phyloP scores from a whole-genome alignment of 2,797 vertebrate genomes.

The Mycteria americana region DNA sequence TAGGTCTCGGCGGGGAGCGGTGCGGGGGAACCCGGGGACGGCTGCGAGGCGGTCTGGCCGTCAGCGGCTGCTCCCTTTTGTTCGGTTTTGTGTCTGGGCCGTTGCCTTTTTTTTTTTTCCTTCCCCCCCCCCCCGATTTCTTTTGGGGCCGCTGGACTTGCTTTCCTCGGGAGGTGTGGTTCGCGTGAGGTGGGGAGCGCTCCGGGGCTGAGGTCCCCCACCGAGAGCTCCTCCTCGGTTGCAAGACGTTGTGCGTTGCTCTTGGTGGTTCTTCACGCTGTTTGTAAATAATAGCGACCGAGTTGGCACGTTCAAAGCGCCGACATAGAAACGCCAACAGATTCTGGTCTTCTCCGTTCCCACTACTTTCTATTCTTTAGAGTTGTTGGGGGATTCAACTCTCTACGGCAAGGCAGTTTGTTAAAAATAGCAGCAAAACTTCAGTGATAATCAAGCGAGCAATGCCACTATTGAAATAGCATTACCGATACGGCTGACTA shows the following conservation, averaged over 20 bases:
- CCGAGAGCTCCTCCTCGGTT: background rate
- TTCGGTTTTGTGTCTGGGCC: background rate
- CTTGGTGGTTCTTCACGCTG: background rate
- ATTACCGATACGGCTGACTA: background rate
- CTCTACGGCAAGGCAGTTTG: background rate
- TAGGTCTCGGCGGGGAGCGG: background rate
- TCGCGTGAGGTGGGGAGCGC: background rate
- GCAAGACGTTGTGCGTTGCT: background rate
- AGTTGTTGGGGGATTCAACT: background rate
- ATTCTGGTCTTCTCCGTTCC: fast-evolving
- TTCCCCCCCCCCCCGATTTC: too few relatives aligned
- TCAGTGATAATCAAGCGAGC: background rate
- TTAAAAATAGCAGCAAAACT: background rate
- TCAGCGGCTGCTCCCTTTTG: background rate
- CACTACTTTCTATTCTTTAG: background rate
- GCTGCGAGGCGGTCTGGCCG: background rate
- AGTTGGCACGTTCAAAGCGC: background rate
- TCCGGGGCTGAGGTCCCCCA: background rate
- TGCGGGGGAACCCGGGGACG: background rate
- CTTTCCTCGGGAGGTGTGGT: background rate
- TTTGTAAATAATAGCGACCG: background rate
- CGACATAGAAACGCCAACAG: background rate
- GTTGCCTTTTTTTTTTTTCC: fast-evolving
- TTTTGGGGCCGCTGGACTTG: fast-evolving
- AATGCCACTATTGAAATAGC: background rate